Evolutionary conservation across 2,113 vertebrate genomes (phyloP), one percentile per base, ranked within the genome.

Genomic region (Ptilorrhoa leucosticta): DNA sequence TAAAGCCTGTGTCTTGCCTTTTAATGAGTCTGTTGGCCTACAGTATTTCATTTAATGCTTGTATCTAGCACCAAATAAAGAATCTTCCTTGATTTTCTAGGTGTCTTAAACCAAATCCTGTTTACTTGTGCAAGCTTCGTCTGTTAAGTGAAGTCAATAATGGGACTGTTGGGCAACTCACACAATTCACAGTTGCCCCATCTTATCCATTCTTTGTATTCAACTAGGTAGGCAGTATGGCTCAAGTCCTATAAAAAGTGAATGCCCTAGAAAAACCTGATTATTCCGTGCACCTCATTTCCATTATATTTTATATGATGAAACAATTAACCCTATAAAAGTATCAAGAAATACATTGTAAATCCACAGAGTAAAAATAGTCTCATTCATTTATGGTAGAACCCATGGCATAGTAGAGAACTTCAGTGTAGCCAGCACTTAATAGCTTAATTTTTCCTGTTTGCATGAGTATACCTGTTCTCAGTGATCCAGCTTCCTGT

Each of bases 31-130:
- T 91, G 35, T 57, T 86, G 72, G 89, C 78, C 51, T 94, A 89
- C 13, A 64, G 53, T 71, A 6, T 79, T 95, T 85, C 42, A 83
- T 91, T 80, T 91, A 87, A 91, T 83, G 82, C 91, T 77, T 97
- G 79, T 96, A 86, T 92, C 85, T 96, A 89, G 77, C 68, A 77
- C 53, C 56, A 85, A 95, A 97, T 96, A 96, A 97, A 97, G 72
- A 87, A 9, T 28, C n/a, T 89, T 80, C 47, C 57, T 90, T 90
- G 50, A 65, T 92, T 89, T 94, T 73, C 64, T 65, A 81, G 35
- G 58, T 89, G 72, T 82, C 57, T 73, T 58, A 56, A 19, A 85
- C 54, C 30, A 72, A 33, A 53, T 68, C 26, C 58, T 92, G 6
- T 77, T 61, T 87, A 39, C 18, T 65, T 77, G 19, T 28, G 57